Base-by-base conservation (phyloP, 2,113 vertebrate species). In the Cyphomyrus plagiostoma region DNA sequence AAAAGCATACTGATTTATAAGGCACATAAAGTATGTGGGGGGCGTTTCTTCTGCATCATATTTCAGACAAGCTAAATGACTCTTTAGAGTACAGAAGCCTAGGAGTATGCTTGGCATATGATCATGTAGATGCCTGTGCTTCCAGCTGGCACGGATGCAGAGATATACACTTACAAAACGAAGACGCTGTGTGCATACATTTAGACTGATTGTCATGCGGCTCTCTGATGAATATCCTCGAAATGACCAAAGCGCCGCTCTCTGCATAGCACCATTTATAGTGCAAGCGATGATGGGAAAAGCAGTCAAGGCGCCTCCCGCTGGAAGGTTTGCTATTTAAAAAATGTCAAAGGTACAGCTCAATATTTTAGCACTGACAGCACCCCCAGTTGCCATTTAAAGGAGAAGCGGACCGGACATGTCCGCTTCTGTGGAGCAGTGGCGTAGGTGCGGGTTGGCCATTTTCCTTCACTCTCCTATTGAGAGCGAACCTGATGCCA, bases 401-500 rank as follows among this genome's bases (percentile, higher is more conserved):
- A 42, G 35, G 4, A 19, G 5, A 80, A 6, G 74, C 35, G 5
- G 74, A 42, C 7, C 5, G 0, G 35, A 17, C 74, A 3, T 42
- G 35, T 10, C 15, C 35, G 1, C 35, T 2, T 15, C 35, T 10
- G 35, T 35, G 0, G 30, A 5, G 30, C 35, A 3, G 70, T 7
- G 5, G 39, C 35, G 17, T 0, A 39, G 15, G 17, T 13, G 70
- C 35, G 2, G 74, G 74, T 19, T 5, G 62, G n/a, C 35, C 35
- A 19, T 90, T 90, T 86, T 74, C 90, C 90, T 90, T 89, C 89
- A 86, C 86, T 88, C 30, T 30, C 90, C 62, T 26, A 10, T 2
- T 0, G 62, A 66, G 62, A 74, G 86, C 90, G 91, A 91, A 91
- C n/a, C 90, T 87, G 89, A 90, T 88, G 91, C 88, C 88, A 88